Base-by-base conservation (phyloP, 1,140 invertebrate species). In the Trachelipus rathkii region DNA sequence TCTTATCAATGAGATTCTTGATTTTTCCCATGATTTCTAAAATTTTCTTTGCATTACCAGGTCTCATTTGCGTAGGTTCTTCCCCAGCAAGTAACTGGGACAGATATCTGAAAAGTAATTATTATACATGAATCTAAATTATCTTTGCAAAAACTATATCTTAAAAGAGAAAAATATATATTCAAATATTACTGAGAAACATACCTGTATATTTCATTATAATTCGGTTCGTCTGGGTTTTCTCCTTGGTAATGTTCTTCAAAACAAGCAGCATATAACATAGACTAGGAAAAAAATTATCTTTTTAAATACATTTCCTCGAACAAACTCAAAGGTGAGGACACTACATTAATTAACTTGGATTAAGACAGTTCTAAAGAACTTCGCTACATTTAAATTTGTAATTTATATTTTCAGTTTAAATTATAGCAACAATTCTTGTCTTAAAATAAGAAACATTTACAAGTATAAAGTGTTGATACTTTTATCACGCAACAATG, bases 61-160 rank as follows among this genome's bases (percentile, higher is more conserved):
- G 76, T 45, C 76, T 73, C 23, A 77, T 6, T 19, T 73, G 71
- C 6, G 53, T 77, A 8, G 76, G 76, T 50, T 77, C 76, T 53
- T 70, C 50, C 24, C 76, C 76, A 10, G 23, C 60, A 13, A 77
- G 19, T 11, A 77, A n/a, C n/a, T 77, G 76, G 0, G 71, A 46
- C 10, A 77, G 67, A 23, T 77, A 77, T 46, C 76, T 77, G 71
- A 33, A 8, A 24, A 73, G 24, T 11, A 6, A 45, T 45, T 21
- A 50, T 4, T 21, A 50, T 4, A 46, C 50, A 73, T 11, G 15
- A n/a, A 21, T 43, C 19, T 11, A 71, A 33, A 10, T 43, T 43
- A 43, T 19, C n/a, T 44, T 1, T 71, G 44, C 24, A 10, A 43
- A 71, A 71, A 9, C 10, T n/a, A 6, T 33, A 44, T 71, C 70